phyloP scores from a whole-genome alignment of 2,888 invertebrate genomes.

The Hecatera dysodea region DNA sequence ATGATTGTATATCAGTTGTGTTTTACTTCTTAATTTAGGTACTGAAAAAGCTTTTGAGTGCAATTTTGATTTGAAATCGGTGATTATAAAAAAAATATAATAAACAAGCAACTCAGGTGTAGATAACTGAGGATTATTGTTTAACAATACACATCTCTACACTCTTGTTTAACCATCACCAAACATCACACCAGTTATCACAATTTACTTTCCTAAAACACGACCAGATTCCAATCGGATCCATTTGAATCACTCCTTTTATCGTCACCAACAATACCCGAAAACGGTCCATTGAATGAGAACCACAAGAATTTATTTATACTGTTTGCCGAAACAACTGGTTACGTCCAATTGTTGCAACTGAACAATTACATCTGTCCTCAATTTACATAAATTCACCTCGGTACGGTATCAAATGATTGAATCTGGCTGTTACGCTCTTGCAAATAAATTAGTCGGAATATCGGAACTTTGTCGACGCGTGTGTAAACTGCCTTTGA shows the following conservation, averaged over 20 bases:
- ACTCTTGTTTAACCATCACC: not conserved
- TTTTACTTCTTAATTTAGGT: too few species aligned
- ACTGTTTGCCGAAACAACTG: not conserved
- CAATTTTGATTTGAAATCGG: too few species aligned
- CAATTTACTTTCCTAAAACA: not conserved
- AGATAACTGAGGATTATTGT: too few species aligned
- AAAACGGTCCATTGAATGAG: slow-evolving; percentile 1
- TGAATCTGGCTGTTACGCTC: slow-evolving; percentile 44
- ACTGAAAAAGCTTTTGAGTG: too few species aligned
- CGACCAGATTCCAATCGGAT: not conserved
- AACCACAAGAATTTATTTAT: slow-evolving; percentile 16
- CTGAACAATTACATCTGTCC: slow-evolving; percentile 48
- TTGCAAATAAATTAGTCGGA: slow-evolving; percentile 43
- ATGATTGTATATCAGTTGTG: too few species aligned
- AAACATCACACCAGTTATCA: not conserved
- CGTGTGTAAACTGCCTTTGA: slow-evolving; percentile 29
- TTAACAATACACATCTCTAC: not conserved
- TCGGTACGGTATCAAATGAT: slow-evolving; percentile 47
- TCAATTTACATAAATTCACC: slow-evolving; percentile 53
- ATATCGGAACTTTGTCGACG: slow-evolving; percentile 30
- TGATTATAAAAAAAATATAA: too few species aligned
- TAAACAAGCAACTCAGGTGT: too few species aligned
- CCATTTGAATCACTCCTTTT: slow-evolving; percentile 7
- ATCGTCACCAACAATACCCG: slow-evolving; percentile 8
- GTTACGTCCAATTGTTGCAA: slow-evolving; percentile 30